These are phyloP conservation scores for Drosophila malerkotliana DNA, from an alignment of 1,140 invertebrate species.

Conservation along the genomic window DNA sequence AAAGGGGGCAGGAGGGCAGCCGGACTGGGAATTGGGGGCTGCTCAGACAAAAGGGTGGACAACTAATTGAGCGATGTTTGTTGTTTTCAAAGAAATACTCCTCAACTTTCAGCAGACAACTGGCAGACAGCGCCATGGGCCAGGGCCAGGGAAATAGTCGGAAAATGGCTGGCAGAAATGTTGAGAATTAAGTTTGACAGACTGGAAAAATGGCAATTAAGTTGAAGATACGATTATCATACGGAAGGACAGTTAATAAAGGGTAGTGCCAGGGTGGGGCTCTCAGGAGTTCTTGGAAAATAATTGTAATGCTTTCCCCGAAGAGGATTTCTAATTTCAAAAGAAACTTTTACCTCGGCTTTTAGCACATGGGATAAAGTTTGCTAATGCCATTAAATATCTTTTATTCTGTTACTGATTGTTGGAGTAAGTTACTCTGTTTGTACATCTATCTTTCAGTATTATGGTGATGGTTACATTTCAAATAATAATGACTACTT, in stretches of 20 bases:
- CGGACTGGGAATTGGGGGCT: background rate
- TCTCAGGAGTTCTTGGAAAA: constrained; percentile 16
- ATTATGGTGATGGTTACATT: background rate
- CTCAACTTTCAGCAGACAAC: constrained; percentile 55
- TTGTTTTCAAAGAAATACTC: constrained; percentile 54
- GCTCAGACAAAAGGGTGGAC: constrained; percentile 56
- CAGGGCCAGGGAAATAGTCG: constrained; percentile 23
- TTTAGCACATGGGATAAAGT: constrained; percentile 34
- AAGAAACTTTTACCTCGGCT: constrained; percentile 29
- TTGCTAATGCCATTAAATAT: constrained; percentile 31
- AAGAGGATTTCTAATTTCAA: constrained; percentile 16
- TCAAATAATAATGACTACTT: constrained; percentile 9
- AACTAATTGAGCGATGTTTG: constrained; percentile 58
- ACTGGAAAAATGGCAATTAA: constrained; percentile 73
- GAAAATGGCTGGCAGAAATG: constrained; percentile 22
- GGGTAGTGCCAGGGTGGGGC: constrained; percentile 10
- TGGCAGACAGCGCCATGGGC: constrained; percentile 60
- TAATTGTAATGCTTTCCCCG: constrained; percentile 25
- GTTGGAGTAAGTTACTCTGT: background rate
- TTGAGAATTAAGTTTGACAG: constrained; percentile 63
- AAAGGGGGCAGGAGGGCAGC: background rate
- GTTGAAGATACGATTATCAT: constrained; percentile 48
- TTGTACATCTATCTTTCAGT: no score
- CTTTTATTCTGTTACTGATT: background rate
- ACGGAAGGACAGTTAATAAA: constrained; percentile 43